Percentiles rank a stretch among this genome's conserved stretches.
Evolutionary conservation across 1,140 invertebrate genomes (phyloP).

Genomic region (Bradysia coprophila): DNA sequence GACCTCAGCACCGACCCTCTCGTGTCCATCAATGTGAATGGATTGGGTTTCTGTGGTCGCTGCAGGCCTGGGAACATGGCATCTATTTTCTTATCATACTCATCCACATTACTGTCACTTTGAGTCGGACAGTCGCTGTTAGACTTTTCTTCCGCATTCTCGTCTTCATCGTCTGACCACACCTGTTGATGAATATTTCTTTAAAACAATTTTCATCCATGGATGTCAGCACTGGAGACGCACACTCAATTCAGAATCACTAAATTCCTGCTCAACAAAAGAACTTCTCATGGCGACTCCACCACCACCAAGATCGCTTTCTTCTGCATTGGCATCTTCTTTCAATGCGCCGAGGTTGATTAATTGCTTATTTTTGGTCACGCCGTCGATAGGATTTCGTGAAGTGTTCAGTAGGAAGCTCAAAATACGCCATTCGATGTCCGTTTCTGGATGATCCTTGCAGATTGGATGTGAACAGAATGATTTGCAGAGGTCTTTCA

Average conservation of each 20-base stretch:
- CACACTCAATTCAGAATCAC: constrained; percentile 8
- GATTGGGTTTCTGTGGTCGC: too few relatives aligned
- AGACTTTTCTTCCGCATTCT: neutral
- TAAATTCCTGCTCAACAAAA: neutral
- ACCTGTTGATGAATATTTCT: constrained; percentile 1
- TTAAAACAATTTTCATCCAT: neutral
- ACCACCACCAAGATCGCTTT: too few relatives aligned
- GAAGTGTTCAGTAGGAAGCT: constrained; percentile 15
- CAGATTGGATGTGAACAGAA: constrained; percentile 9
- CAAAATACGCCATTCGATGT: constrained; percentile 13
- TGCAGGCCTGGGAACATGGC: too few relatives aligned
- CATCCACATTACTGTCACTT: too few relatives aligned
- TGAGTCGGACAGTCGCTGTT: neutral
- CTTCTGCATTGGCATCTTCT: neutral
- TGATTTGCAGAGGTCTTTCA: constrained; percentile 7
- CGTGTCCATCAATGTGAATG: too few relatives aligned
- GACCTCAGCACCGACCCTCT: too few relatives aligned
- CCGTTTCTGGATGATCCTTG: constrained; percentile 8
- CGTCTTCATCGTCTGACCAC: constrained; percentile 6
- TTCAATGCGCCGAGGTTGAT: neutral
- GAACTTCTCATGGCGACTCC: too few relatives aligned
- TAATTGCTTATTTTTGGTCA: constrained; percentile 7
- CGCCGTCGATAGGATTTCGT: constrained; percentile 11
- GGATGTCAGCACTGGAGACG: constrained; percentile 1
- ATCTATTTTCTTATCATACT: too few relatives aligned